These are phyloP conservation scores for Fragum whitleyi DNA, from an alignment of 2,888 invertebrate genomes.

Conservation along the genomic window DNA sequence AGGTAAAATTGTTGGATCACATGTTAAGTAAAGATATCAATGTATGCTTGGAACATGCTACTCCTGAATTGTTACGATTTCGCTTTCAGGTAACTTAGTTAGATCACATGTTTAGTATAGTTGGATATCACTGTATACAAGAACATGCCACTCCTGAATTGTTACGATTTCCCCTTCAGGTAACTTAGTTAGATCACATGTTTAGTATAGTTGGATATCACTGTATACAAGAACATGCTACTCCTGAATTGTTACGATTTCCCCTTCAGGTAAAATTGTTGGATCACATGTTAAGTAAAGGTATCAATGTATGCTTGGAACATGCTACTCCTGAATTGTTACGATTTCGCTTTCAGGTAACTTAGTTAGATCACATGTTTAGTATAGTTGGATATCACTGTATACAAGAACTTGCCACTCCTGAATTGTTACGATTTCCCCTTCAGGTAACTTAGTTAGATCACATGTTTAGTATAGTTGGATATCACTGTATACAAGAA, in stretches of 20 bases:
- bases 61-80: slow-evolving; percentile 94
- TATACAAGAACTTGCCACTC: slow-evolving; percentile 91
- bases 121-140: slow-evolving; percentile 89
- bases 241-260: slow-evolving; percentile 94
- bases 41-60: slow-evolving; percentile 90
- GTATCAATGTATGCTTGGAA: slow-evolving; percentile 89
- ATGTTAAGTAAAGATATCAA: slow-evolving; percentile 91
- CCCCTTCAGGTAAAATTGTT: slow-evolving; percentile 93
- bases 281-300: slow-evolving; percentile 94
- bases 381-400: slow-evolving; percentile 89
- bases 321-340: slow-evolving; percentile 95
- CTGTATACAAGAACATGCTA: slow-evolving; percentile 90
- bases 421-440: slow-evolving; percentile 95
- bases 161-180: slow-evolving; percentile 94
- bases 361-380: slow-evolving; percentile 92
- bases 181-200: slow-evolving; percentile 89
- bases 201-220: slow-evolving; percentile 91
- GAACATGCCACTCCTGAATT: slow-evolving; percentile 94
- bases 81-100: slow-evolving; percentile 93
- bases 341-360: slow-evolving; percentile 93
- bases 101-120: slow-evolving; percentile 93
- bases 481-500: slow-evolving; percentile 89
- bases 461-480: slow-evolving; percentile 92
- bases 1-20: slow-evolving; percentile 92
- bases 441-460: slow-evolving; percentile 90